Percentiles rank a stretch among this genome's conserved stretches.
These are phyloP conservation scores for Varanus komodoensis DNA, from an alignment of 2,113 vertebrate species.

Conservation along the genomic window DNA sequence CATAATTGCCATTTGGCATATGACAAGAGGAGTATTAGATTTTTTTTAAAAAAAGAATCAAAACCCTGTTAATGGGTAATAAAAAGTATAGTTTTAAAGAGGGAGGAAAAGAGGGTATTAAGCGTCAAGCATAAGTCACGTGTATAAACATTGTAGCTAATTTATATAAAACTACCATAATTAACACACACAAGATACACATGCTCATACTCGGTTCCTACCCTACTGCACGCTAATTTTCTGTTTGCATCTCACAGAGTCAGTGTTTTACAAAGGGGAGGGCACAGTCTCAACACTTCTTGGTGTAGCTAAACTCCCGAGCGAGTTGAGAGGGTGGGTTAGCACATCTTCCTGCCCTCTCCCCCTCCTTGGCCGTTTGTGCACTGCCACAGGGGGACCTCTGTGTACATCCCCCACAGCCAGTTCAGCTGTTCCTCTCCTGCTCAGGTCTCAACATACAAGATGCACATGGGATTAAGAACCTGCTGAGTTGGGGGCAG, in stretches of 20 bases:
- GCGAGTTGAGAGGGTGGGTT: too few species aligned
- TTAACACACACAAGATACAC: constrained; percentile 54
- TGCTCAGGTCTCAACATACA: not conserved
- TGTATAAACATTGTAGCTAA: constrained; percentile 79
- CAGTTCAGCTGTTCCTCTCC: not conserved
- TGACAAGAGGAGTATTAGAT: constrained; percentile 76
- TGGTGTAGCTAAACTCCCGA: not conserved
- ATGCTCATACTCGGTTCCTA: constrained; percentile 38
- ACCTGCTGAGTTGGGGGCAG: not conserved
- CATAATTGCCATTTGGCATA: constrained; percentile 76
- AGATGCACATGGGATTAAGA: not conserved
- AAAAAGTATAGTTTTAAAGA: constrained; percentile 75
- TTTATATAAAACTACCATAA: constrained; percentile 79
- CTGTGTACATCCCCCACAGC: not conserved
- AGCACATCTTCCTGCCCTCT: not conserved
- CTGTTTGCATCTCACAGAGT: constrained; percentile 32
- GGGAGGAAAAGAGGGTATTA: constrained; percentile 68
- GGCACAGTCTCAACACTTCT: not conserved
- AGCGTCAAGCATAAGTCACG: constrained; percentile 74
- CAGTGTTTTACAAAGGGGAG: not conserved
- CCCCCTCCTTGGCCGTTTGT: too few species aligned
- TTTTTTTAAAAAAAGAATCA: constrained; percentile 55
- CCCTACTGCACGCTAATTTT: constrained; percentile 55
- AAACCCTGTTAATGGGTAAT: constrained; percentile 66
- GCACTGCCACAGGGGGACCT: not conserved